Conservation (phyloP, 1,140 invertebrate genomes). For the Orius insidiosus region DNA sequence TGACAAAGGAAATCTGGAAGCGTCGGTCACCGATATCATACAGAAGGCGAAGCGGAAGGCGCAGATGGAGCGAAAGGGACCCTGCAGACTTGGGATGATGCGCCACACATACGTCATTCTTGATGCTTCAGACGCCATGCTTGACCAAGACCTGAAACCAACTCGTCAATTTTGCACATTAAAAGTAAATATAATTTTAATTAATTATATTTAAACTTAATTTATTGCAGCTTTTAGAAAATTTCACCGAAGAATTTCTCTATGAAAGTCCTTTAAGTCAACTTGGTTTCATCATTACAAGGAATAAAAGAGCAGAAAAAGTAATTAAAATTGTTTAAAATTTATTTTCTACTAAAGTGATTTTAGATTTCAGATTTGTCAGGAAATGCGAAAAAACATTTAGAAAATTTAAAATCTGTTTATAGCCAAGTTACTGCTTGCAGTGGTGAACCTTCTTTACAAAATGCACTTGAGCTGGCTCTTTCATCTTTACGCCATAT, state of each 20-base stretch:
- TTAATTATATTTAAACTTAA: neutral
- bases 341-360: no score
- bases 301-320: conserved; percentile 88
- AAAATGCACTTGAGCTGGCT: conserved; percentile 85
- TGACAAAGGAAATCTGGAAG: conserved; percentile 76
- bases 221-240: conserved; percentile 58
- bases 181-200: conserved; percentile 41
- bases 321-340: neutral
- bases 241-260: conserved; percentile 92
- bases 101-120: conserved; percentile 81
- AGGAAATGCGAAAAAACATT: conserved; percentile 65
- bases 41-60: conserved; percentile 70
- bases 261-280: conserved; percentile 98
- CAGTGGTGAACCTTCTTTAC: conserved; percentile 80
- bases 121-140: conserved; percentile 88
- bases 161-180: conserved; percentile 75
- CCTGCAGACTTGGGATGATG: conserved; percentile 87
- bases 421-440: conserved; percentile 17
- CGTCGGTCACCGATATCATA: conserved; percentile 76
- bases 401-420: conserved; percentile 18
- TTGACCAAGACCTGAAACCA: conserved; percentile 85
- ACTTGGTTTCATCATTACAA: conserved; percentile 76
- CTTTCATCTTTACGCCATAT: conserved; percentile 70
- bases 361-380: conserved; percentile 48
- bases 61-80: conserved; percentile 48